Percentiles rank a stretch among this genome's conserved stretches.
Evolutionary conservation across 2,113 vertebrate genomes (phyloP).

Genomic region (Promerops cafer): DNA sequence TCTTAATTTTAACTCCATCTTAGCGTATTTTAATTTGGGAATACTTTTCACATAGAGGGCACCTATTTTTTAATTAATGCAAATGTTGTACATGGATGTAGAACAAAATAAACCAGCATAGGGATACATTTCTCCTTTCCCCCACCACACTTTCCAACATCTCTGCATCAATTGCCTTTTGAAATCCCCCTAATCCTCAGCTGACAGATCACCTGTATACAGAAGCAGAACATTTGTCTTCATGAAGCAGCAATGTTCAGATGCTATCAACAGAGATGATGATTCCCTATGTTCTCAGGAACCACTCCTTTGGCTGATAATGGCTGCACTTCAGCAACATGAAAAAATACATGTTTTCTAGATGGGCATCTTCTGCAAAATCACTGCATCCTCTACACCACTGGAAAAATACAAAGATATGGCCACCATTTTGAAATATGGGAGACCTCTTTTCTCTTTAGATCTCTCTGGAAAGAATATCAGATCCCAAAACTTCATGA

Average conservation of each 20-base stretch:
- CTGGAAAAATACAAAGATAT: neutral
- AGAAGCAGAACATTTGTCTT: neutral
- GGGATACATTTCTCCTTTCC: neutral
- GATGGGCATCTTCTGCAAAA: neutral
- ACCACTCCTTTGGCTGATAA: neutral
- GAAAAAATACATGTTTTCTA: neutral
- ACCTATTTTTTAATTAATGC: neutral
- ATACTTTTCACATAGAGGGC: neutral
- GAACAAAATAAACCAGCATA: neutral
- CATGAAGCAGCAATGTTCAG: neutral
- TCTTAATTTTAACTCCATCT: neutral
- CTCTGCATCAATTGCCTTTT: neutral
- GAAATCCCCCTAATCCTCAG: neutral
- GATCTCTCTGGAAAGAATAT: neutral
- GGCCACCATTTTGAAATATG: neutral
- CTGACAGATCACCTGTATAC: neutral
- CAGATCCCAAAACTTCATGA: neutral
- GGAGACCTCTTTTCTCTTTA: neutral
- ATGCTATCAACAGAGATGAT: neutral
- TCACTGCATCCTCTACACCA: neutral
- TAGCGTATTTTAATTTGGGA: neutral
- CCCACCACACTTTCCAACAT: neutral
- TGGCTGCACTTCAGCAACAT: neutral
- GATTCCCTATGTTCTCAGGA: neutral
- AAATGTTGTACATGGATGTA: fast-evolving